A percentile compares a stretch with the other conserved stretches of the same genome.
Evolutionary conservation across 1,140 invertebrate genomes (phyloP).

Genomic region (Scaptodrosophila lebanonensis): DNA sequence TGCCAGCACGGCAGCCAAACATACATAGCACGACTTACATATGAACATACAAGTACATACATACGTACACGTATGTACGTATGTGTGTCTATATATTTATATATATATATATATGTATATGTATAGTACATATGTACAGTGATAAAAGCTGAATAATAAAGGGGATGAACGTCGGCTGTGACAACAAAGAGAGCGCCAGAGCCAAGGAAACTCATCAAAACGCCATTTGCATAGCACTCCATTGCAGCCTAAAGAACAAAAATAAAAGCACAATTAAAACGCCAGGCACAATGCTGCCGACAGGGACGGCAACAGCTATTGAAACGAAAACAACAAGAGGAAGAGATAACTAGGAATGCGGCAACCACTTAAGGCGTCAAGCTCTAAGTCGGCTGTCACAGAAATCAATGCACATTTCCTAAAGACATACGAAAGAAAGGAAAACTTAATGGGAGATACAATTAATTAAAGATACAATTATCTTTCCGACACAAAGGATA

Average conservation of each 20-base stretch:
- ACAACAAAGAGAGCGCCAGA: conserved; percentile 44
- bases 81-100: too few species aligned
- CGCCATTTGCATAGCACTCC: conserved; percentile 74
- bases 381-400: too few species aligned
- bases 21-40: conserved; percentile 32
- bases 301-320: conserved; percentile 12
- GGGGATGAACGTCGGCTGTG: conserved; percentile 63
- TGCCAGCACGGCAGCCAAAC: too few species aligned
- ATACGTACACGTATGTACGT: conserved; percentile 19
- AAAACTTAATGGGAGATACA: too few species aligned
- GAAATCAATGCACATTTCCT: too few species aligned
- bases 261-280: conserved; percentile 68
- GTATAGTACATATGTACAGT: conserved; percentile 14
- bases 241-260: conserved; percentile 74
- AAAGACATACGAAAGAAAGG: too few species aligned
- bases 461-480: too few species aligned
- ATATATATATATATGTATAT: too few species aligned
- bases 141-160: conserved; percentile 41
- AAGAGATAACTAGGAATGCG: conserved; percentile 12
- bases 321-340: conserved; percentile 14
- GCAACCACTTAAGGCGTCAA: too few species aligned
- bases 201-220: conserved; percentile 74
- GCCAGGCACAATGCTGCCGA: conserved; percentile 43
- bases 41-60: conserved; percentile 14
- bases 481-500: too few species aligned